Evolutionary conservation across 2,113 vertebrate genomes (phyloP), one percentile per base, ranked within the genome.

Genomic region (Phaetusa simplex): DNA sequence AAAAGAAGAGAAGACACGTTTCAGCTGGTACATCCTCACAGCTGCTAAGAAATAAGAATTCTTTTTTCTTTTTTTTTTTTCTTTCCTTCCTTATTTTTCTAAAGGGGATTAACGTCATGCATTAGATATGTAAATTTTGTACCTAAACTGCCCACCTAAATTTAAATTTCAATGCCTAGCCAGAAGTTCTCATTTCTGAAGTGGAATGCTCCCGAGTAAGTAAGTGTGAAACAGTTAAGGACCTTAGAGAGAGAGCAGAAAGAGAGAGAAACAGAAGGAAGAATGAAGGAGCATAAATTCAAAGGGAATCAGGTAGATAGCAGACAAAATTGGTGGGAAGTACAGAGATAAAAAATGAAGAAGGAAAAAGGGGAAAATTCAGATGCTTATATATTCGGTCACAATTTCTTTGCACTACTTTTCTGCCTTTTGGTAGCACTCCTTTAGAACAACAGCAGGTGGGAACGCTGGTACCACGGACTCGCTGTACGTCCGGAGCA

Each of bases 381-480:
- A 53, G 30, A 22, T 29, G 6, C 22, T 61, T 86, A 8, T 56
- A 24, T 38, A 21, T 73, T 56, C 47, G 34, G 29, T 45, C 8
- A 29, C 50, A 4, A 45, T 73, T 82, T 64, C 23, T 49, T 74
- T 14, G 30, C 0, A 3, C 8, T 12, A 26, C 30, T 85, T 71
- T 81, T 17, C 58, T 59, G 56, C n/a, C 16, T 64, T 19, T 47
- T 0, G 0, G 22, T 58, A 53, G 8, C 14, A 4, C 27, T 67
- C 30, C 30, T 21, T 38, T 43, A 69, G 36, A 38, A 5, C 6
- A 79, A 12, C 14, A 27, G 50, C 19, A 18, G 52, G 12, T 42
- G n/a, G 45, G 52, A 49, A 5, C 12, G 7, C 17, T 8, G 26
- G 21, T 26, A 7, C 30, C 1, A 6, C 0, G 0, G 29, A 13